Evolutionary conservation across 1,140 invertebrate species (phyloP), one percentile per base, ranked within the genome.

Genomic region (Forficula auricularia): DNA sequence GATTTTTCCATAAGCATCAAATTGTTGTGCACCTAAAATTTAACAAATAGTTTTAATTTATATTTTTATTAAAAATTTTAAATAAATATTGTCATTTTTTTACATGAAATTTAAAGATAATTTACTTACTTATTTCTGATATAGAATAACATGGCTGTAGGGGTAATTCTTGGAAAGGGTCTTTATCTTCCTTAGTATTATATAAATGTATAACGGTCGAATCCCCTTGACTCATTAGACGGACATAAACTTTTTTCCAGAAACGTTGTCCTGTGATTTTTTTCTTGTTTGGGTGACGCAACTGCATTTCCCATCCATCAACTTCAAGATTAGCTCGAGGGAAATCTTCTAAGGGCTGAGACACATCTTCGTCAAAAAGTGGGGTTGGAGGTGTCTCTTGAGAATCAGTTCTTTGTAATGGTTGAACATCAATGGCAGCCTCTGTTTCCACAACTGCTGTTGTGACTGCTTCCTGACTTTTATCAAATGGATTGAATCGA

Each of bases 1-100:
- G 52, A 98, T 98, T 66, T 98, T 99, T 3, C 92, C 92, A 60
- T 84, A 99, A 55, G 94, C 83, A 66, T 99, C 95, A 60, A 87
- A 96, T 61, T 96, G 92, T 62, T 97, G 92, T 18, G 91, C 82
- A n/a, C 79, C 80, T 57, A 64, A 32, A 52, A 47, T 13, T 14
- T 37, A 48, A 30, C 18, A 36, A 35, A 41, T 6, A 33, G 12
- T 2, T 15, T 14, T 15, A 10, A 40, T 33, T 27, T 15, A 47
- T 43, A 14, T 22, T 27, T 27, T 27, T 27, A 27, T 27, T 6
- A 27, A 27, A 27, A 27, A 27, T 27, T 27, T 27, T 6, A 10
- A 27, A 27, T 27, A 6, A 27, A 27, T 27, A 27, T 27, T 27
- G 22, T 27, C 22, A 40, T 40, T 31, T 27, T 27, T 27, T 27